These are phyloP conservation scores for Rhynchopsitta pachyrhyncha DNA, from an alignment of 2,113 vertebrate species.

Conservation along the genomic window DNA sequence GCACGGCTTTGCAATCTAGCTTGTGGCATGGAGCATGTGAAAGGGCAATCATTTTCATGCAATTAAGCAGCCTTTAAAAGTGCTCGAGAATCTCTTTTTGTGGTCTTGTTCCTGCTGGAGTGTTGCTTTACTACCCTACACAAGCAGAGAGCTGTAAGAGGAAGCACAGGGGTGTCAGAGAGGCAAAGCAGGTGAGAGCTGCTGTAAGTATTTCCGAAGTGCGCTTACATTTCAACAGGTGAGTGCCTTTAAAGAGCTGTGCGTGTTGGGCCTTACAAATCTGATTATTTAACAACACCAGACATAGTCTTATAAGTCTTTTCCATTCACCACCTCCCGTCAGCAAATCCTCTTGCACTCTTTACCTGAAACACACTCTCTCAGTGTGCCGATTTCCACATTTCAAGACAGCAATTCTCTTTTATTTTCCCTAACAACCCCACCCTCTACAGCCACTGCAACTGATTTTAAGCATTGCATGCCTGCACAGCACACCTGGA, in stretches of 20 bases:
- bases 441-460: not conserved
- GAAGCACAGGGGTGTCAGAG: not conserved
- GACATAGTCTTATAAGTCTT: not conserved
- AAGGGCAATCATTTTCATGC: not conserved
- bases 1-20: not conserved
- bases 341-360: not conserved
- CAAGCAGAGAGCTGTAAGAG: not conserved
- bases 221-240: not conserved
- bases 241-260: not conserved
- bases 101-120: not conserved
- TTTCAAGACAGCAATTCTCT: not conserved
- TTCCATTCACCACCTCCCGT: not conserved
- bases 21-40: rapidly evolving
- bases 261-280: not conserved
- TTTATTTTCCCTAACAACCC: not conserved
- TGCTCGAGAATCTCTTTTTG: not conserved
- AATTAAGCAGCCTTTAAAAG: not conserved
- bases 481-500: not conserved
- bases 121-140: not conserved
- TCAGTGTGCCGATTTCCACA: not conserved
- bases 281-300: not conserved
- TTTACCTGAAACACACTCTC: not conserved
- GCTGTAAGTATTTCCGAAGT: not conserved
- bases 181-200: not conserved
- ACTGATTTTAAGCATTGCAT: not conserved